Evolutionary conservation across 53 echinoderm and acorn worm species (phyloP).

Genomic region (Apostichopus leukothele): DNA sequence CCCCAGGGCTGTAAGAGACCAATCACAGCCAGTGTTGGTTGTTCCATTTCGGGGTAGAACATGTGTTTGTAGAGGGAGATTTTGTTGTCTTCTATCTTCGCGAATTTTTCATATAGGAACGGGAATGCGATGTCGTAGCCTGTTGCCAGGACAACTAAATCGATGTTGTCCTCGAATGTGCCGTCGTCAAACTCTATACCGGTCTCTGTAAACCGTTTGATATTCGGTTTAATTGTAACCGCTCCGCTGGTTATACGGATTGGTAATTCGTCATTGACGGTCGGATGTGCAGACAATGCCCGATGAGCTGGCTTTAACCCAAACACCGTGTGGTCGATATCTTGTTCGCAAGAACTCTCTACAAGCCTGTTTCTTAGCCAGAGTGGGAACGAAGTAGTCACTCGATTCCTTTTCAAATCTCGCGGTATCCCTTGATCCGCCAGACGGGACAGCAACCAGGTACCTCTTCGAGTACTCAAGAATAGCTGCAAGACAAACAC

Average conservation of each 20-base stretch:
- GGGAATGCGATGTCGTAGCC: constrained; percentile 68
- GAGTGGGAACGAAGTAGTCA: constrained; percentile 15
- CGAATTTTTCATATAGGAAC: constrained; percentile 54
- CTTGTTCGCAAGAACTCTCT: not conserved
- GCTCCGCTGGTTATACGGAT: constrained; percentile 54
- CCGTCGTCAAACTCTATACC: constrained; percentile 74
- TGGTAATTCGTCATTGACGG: constrained; percentile 62
- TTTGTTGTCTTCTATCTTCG: constrained; percentile 54
- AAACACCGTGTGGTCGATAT: not conserved
- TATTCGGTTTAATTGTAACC: constrained; percentile 57
- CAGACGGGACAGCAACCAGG: constrained; percentile 57
- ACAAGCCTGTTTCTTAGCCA: constrained; percentile 22
- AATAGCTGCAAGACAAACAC: constrained; percentile 45
- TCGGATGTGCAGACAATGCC: constrained; percentile 43
- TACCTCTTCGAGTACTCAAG: constrained; percentile 67
- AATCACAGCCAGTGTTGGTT: constrained; percentile 62
- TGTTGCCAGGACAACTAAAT: constrained; percentile 72
- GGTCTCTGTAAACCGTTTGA: constrained; percentile 56
- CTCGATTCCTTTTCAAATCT: constrained; percentile 48
- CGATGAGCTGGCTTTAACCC: constrained; percentile 14
- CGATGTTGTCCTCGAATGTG: constrained; percentile 65
- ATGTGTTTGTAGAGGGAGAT: constrained; percentile 63
- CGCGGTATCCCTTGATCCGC: constrained; percentile 47
- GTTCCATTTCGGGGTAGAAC: constrained; percentile 55
- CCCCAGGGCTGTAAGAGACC: constrained; percentile 62